Conservation (phyloP, 2,797 vertebrate genomes). For the Masticophis lateralis region DNA sequence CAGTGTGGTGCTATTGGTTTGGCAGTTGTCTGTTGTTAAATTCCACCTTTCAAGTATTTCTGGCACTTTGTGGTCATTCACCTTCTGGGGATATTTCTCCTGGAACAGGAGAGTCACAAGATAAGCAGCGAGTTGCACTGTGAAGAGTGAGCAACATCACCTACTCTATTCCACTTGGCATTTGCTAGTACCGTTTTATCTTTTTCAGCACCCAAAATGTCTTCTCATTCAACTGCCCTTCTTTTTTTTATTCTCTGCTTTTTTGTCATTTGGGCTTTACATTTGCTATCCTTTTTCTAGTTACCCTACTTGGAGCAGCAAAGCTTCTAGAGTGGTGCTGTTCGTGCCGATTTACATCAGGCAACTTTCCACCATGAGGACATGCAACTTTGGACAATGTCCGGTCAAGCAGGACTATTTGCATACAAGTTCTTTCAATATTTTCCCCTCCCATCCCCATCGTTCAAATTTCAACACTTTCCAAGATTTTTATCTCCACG, state of each 20-base stretch:
- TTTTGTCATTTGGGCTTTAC: constrained; percentile 24
- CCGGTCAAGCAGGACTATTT: neutral
- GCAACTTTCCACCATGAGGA: neutral
- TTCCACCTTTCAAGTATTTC: neutral
- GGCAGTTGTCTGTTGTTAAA: neutral
- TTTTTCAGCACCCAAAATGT: constrained; percentile 9
- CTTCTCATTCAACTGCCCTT: neutral
- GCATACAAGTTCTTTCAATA: neutral
- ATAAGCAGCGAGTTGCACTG: neutral
- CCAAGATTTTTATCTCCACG: neutral
- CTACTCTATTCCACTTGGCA: neutral
- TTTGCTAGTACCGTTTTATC: neutral
- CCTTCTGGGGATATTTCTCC: neutral
- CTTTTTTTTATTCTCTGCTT: neutral
- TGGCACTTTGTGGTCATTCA: neutral
- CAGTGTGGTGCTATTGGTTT: neutral
- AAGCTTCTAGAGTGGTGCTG: constrained; percentile 5
- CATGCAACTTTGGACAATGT: neutral
- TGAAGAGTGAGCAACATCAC: neutral
- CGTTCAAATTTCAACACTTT: neutral
- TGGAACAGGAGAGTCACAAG: neutral
- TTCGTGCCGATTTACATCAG: neutral
- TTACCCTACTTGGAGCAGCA: neutral
- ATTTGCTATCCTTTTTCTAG: neutral
- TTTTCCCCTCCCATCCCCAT: neutral